These are phyloP conservation scores for Chaetogeoica ovagalla DNA, from an alignment of 2,888 invertebrate species.

Conservation along the genomic window DNA sequence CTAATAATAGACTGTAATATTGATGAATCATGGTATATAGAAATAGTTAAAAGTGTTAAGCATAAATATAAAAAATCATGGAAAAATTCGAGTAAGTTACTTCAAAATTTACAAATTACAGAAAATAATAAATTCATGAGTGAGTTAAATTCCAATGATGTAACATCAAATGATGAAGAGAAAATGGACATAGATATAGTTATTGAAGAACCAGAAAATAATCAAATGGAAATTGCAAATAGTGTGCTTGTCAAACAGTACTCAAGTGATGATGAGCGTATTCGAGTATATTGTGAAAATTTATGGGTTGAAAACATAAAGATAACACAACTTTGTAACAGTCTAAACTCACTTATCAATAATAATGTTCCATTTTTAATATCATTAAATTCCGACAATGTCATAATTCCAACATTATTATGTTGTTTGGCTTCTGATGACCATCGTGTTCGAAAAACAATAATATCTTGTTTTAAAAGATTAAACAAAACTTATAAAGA, in stretches of 20 bases:
- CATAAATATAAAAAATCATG: constrained; percentile 42
- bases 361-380: constrained; percentile 34
- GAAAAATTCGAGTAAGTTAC: constrained; percentile 15
- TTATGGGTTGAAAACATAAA: constrained; percentile 43
- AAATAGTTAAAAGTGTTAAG: constrained; percentile 27
- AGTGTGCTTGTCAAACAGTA: constrained; percentile 36
- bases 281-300: constrained; percentile 40
- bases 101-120: constrained; percentile 1
- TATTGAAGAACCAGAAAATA: constrained; percentile 20
- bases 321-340: constrained; percentile 26
- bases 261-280: constrained; percentile 26
- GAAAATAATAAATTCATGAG: constrained; percentile 9
- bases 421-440: constrained; percentile 31
- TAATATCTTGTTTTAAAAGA: constrained; percentile 24
- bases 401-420: constrained; percentile 46
- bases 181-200: constrained; percentile 33
- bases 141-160: constrained; percentile 16
- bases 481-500: constrained; percentile 36
- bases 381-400: constrained; percentile 1
- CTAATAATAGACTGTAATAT: constrained; percentile 19
- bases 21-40: constrained; percentile 34
- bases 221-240: constrained; percentile 26
- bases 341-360: constrained; percentile 2
- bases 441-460: constrained; percentile 19
- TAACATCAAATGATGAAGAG: constrained; percentile 8